These are phyloP conservation scores for Cryptoleucopteryx plumbea DNA, from an alignment of 2,113 vertebrate species.

Conservation along the genomic window DNA sequence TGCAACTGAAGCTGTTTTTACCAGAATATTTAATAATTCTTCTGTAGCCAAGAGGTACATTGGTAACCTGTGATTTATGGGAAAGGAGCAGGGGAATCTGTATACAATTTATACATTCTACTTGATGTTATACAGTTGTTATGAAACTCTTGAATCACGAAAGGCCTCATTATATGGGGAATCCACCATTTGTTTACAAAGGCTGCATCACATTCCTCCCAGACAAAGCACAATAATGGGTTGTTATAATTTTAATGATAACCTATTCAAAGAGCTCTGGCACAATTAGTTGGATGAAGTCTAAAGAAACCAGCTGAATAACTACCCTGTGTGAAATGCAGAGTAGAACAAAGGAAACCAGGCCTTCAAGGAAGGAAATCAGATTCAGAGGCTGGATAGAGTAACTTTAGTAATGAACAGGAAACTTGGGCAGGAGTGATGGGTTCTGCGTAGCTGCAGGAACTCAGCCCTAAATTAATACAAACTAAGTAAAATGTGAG, in stretches of 20 bases:
- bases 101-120: not conserved
- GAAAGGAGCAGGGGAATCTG: not conserved
- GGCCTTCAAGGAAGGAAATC: constrained; percentile 13
- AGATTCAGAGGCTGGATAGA: not conserved
- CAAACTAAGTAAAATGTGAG: not conserved
- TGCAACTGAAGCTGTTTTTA: not conserved
- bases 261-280: not conserved
- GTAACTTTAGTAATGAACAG: not conserved
- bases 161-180: not conserved
- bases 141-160: not conserved
- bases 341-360: not conserved
- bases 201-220: not conserved
- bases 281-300: not conserved
- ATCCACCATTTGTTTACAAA: constrained; percentile 15
- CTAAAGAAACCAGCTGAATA: constrained; percentile 11
- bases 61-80: not conserved
- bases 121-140: not conserved
- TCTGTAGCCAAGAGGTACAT: not conserved
- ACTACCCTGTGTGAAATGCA: not conserved
- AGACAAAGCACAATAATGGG: constrained; percentile 4
- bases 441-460: not conserved
- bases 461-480: not conserved
- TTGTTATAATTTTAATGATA: not conserved
- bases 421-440: not conserved
- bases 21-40: not conserved